Base-by-base conservation (phyloP, 2,888 invertebrate genomes). In the Teinopalpus imperialis region DNA sequence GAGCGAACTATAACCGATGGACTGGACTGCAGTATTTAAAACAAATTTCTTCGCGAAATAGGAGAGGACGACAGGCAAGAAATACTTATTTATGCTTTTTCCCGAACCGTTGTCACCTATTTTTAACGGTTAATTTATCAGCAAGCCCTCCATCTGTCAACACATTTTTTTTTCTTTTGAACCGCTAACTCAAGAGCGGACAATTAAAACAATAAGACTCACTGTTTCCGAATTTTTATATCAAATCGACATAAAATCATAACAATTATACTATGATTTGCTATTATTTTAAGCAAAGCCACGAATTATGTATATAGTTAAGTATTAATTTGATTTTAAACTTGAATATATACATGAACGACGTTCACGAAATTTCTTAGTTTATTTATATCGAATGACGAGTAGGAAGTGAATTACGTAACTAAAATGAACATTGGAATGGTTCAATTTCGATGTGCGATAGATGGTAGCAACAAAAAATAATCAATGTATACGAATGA, bases 41-140 rank as follows among this genome's bases (percentile, higher is more conserved):
- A 80, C 74, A 76, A 72, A 68, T 63, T 61, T 72, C 69, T 73
- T 74, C 63, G 71, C 78, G 57, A 82, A 78, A 74, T 66, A 66
- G 59, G 60, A 43, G 55, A 73, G 69, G n/a, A 75, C 13, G 14
- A 12, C 12, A 26, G 20, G 9, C 34, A 32, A 6, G 20, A 32
- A 30, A 26, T 70, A 73, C 75, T 77, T 74, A 72, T 66, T 65
- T 60, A 52, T 51, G 51, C 57, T 63, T 70, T 74, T 81, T 78
- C 71, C 71, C 41, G 56, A 59, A 56, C 53, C 53, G 67, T 69
- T 74, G 76, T 74, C 70, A 66, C 63, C 71, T 66, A 72, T 75
- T 78, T 80, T 76, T 75, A 75, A 76, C 75, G 61, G 73, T 74
- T 79, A 81, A 83, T 81, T 83, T 81, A 79, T 82, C 46, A 47